These are phyloP conservation scores for Synergus umbraculus DNA, from an alignment of 2,888 invertebrate species.

Conservation along the genomic window DNA sequence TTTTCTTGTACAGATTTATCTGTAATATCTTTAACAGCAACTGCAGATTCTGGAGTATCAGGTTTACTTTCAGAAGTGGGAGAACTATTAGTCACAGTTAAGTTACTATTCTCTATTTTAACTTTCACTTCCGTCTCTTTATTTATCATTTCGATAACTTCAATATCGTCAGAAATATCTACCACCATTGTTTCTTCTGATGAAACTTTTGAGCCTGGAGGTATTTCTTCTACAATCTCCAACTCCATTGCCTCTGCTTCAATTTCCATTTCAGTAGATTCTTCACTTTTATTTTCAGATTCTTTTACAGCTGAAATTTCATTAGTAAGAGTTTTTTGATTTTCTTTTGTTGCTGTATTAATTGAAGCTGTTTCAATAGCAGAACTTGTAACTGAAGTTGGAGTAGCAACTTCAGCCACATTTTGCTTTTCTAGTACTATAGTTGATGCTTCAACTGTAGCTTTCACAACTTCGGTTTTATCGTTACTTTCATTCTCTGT, in stretches of 20 bases:
- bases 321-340: neutral
- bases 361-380: neutral
- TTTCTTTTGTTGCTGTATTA: neutral
- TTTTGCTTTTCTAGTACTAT: neutral
- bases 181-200: neutral
- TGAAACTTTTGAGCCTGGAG: neutral
- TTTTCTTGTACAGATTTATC: neutral
- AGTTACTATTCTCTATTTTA: neutral
- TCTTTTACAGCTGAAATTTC: neutral
- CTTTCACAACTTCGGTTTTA: neutral
- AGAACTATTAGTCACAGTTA: neutral
- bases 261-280: neutral
- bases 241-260: neutral
- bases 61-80: neutral
- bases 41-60: neutral
- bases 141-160: neutral
- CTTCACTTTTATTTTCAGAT: neutral
- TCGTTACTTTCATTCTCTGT: neutral
- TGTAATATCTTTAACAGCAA: neutral
- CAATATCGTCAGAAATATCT: slow-evolving; percentile 4
- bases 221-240: neutral
- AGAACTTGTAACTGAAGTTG: neutral
- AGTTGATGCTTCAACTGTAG: neutral
- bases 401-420: neutral
- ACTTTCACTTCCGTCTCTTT: neutral